These are phyloP conservation scores for Pachliopta kotzebuea DNA, from an alignment of 2,888 invertebrate genomes.

Conservation along the genomic window DNA sequence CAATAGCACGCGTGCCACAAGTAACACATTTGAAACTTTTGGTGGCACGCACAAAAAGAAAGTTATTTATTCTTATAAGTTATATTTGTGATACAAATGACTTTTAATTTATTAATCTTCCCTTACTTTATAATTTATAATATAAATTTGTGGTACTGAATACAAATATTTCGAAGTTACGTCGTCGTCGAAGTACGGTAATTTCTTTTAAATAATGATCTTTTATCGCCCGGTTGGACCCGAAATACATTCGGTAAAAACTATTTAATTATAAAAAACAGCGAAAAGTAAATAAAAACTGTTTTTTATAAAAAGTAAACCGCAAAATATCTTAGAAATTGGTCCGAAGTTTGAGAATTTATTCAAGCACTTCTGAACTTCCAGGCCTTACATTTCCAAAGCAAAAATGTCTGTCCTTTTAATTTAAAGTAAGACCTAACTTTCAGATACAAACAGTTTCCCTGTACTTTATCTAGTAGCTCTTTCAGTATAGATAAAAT, in stretches of 20 bases:
- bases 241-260: background rate
- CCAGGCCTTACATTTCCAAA: conserved; percentile 12
- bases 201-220: no score
- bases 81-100: no score
- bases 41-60: no score
- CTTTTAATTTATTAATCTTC: no score
- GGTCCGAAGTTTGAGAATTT: conserved; percentile 11
- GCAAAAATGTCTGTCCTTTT: conserved; percentile 4
- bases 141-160: no score
- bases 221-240: background rate
- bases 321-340: conserved; percentile 15
- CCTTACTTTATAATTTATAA: no score
- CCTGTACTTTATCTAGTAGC: conserved; percentile 15
- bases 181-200: no score
- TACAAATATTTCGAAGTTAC: no score
- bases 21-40: no score
- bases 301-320: conserved; percentile 5
- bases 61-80: no score
- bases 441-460: conserved; percentile 24
- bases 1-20: no score
- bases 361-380: conserved; percentile 19
- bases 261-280: background rate
- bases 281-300: background rate
- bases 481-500: conserved; percentile 13
- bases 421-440: conserved; percentile 20